Percentiles rank a stretch among this genome's conserved stretches.
phyloP scores from a whole-genome alignment of 2,888 invertebrate genomes.

The Trissolcus japonicus region DNA sequence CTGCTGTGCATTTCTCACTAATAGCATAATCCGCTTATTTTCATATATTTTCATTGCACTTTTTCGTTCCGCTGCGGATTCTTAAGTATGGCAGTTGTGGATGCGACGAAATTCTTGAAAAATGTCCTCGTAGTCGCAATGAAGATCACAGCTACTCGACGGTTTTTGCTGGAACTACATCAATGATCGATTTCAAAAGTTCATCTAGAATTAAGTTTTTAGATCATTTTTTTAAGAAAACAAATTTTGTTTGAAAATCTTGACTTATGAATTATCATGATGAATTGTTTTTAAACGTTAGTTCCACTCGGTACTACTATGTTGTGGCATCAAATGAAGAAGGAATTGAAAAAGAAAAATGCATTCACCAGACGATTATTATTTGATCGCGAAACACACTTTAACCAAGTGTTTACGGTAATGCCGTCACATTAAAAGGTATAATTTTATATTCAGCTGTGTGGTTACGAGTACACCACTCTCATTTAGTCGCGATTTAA shows the following conservation, averaged over 20 bases:
- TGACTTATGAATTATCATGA: too few relatives aligned
- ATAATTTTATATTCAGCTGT: slow-evolving; percentile 26
- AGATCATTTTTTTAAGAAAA: too few relatives aligned
- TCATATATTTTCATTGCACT: slow-evolving; percentile 1
- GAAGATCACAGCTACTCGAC: too few relatives aligned
- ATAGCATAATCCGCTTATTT: slow-evolving; percentile 4
- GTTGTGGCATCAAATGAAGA: too few relatives aligned
- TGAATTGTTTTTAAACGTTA: too few relatives aligned
- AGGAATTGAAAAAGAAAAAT: not conserved
- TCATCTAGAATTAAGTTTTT: too few relatives aligned
- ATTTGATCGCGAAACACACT: slow-evolving; percentile 19
- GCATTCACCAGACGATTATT: slow-evolving; percentile 5
- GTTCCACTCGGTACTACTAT: too few relatives aligned
- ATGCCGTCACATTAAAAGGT: slow-evolving; percentile 12
- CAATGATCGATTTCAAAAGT: too few relatives aligned
- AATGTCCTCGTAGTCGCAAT: too few relatives aligned
- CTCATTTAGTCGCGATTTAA: slow-evolving; percentile 26
- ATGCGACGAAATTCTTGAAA: not conserved
- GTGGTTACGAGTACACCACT: slow-evolving; percentile 3
- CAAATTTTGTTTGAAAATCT: too few relatives aligned
- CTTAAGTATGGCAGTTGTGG: too few relatives aligned
- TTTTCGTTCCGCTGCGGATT: not conserved
- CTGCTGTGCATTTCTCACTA: not conserved
- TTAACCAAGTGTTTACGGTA: slow-evolving; percentile 15
- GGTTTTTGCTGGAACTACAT: too few relatives aligned